Evolutionary conservation across 2,888 invertebrate genomes (phyloP).

Genomic region (Hemistola chrysoprasaria): DNA sequence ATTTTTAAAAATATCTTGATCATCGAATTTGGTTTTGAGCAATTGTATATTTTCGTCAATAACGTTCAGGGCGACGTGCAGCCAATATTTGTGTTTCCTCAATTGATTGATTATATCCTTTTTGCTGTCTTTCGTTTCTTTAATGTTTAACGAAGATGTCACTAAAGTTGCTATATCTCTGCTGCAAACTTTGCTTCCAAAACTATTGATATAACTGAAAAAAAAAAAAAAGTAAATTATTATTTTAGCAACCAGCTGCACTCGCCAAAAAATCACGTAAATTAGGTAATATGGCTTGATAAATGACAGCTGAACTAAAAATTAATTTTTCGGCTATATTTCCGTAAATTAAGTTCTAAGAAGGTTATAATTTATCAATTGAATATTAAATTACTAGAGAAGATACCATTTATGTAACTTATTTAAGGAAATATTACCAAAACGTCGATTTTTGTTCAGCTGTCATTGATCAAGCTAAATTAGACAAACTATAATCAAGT

Average conservation of each 20-base stretch:
- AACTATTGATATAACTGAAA: slow-evolving; percentile 80
- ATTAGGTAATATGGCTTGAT: too few species aligned
- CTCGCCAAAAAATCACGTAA: too few species aligned
- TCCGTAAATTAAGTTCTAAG: too few species aligned
- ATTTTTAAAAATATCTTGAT: slow-evolving; percentile 80
- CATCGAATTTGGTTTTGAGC: slow-evolving; percentile 75
- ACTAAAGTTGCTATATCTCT: slow-evolving; percentile 62
- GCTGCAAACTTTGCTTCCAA: slow-evolving; percentile 73
- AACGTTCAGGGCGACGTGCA: slow-evolving; percentile 81
- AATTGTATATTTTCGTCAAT: slow-evolving; percentile 83
- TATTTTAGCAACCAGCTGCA: slow-evolving; percentile 4
- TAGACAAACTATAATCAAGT: too few species aligned
- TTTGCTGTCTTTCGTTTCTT: slow-evolving; percentile 12
- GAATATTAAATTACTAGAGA: too few species aligned
- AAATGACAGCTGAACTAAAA: too few species aligned
- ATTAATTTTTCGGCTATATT: too few species aligned
- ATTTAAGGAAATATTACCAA: too few species aligned
- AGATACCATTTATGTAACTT: too few species aligned
- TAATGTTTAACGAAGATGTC: slow-evolving; percentile 43
- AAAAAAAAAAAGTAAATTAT: slow-evolving; percentile 4
- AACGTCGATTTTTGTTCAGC: too few species aligned
- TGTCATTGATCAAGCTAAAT: too few species aligned
- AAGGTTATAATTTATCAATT: too few species aligned
- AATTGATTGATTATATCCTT: slow-evolving; percentile 45
- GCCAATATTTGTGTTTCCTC: slow-evolving; percentile 84